Evolutionary conservation across 2,797 vertebrate species (phyloP), one percentile per base, ranked within the genome.

Genomic region (Poecilia gillii): DNA sequence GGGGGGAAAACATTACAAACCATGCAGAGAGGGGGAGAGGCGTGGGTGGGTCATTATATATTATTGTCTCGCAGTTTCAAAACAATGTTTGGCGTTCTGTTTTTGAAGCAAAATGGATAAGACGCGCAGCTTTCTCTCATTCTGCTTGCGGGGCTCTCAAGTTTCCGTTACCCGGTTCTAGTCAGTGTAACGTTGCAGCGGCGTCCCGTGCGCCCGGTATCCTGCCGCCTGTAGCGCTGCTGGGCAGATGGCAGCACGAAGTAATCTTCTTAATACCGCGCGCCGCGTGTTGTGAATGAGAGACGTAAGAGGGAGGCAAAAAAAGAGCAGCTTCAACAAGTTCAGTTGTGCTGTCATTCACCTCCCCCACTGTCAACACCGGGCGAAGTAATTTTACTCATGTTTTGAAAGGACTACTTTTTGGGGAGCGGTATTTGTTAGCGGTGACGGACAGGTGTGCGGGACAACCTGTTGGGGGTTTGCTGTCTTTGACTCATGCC

Each of bases 191-290:
- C 87, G 84, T 13, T 11, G 49, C 77, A 5, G 62, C 75, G 0
- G 80, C 84, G 75, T 87, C 91, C 90, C 87, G 80, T 66, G 77
- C 23, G 71, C 6, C 73, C 76, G 2, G 14, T 84, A 75, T 87
- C 88, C 87, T 75, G 85, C 87, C 81, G 90, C 84, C 86, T 72
- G n/a, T 46, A 31, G 86, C 85, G 88, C 91, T 84, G 77, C 84
- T 72, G 82, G 77, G 82, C 94, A 95, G 93, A 95, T 95, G 94
- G 94, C 85, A 72, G 75, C 91, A 83, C 86, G 84, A 25, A 51
- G 8, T 95, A 94, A 95, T 92, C 93, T 88, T 18, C 88, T 94
- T 93, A 93, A 64, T 33, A 18, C 33, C 59, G 82, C 81, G 80
- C 86, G 80, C 89, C 11, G 86, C 86, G 6, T 88, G 90, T 85